Base-by-base conservation (phyloP, 92 coral and sea anemone species). In the Palythoa grandiflora region DNA sequence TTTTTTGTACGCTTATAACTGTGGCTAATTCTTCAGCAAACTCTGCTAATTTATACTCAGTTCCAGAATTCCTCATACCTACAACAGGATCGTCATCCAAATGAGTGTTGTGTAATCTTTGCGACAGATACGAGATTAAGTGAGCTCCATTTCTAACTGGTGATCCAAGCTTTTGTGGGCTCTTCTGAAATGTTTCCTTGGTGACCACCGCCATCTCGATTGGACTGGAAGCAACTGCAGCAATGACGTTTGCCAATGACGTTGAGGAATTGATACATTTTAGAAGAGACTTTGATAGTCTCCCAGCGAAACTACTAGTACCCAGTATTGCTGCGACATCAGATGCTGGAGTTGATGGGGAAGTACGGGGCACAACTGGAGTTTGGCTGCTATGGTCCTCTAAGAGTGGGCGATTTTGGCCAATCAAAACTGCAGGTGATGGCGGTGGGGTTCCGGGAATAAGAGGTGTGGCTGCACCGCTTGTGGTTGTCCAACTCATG, bases 401-500 rank as follows among this genome's bases (percentile, higher is more conserved):
- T 53, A 75, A 17, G 7, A 8, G 79, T 8, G 28, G 17, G 71
- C 87, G 91, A 44, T 88, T 91, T 87, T 77, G 93, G 68, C 91
- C 90, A 59, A 48, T 80, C 80, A 73, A 71, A 57, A 61, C 35
- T 7, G 86, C 88, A 0, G 93, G 97, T 6, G 97, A 90, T 5
- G 96, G 88, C 9, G 96, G 98, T 39, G 98, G 98, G 20, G 98
- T 93, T 68, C 94, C 71, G 71, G 98, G 98, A 17, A 89, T 84
- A n/a, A 91, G 60, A 8, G 98, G 96, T 7, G 90, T 77, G 40
- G 77, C 80, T 14, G 84, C 59, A n/a, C 90, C 96, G 51, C 94
- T 90, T 57, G 70, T 68, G 28, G 20, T 87, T 16, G 65, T 51
- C 70, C 77, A 92, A 12, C 78, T 57, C 80, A 94, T 50, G 63